These are phyloP conservation scores for Epsilonema sp. DNA, from an alignment of 2,888 invertebrate genomes.

Conservation along the genomic window DNA sequence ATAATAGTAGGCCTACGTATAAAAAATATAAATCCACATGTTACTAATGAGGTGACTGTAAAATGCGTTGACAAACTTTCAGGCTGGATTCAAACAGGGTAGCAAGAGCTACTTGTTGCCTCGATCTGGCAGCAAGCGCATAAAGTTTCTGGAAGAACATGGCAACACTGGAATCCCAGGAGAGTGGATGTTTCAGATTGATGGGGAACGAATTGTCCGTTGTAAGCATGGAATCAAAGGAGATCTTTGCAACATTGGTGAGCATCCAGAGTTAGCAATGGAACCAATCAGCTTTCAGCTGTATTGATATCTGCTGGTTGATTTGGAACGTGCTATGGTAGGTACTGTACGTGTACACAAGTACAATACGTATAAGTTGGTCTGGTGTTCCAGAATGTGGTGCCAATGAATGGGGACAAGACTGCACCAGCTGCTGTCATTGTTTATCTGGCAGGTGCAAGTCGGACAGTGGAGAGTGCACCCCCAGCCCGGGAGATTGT, in stretches of 20 bases:
- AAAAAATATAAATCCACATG: too few species aligned
- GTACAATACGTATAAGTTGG: too few species aligned
- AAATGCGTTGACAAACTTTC: not conserved
- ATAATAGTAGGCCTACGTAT: too few species aligned
- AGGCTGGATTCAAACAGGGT: slow-evolving; percentile 26
- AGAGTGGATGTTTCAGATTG: slow-evolving; percentile 28
- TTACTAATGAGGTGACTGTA: too few species aligned
- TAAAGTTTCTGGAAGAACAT: slow-evolving; percentile 26
- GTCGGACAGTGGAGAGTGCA: slow-evolving; percentile 20
- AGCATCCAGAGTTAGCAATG: slow-evolving; percentile 12
- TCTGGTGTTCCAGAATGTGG: slow-evolving; percentile 22
- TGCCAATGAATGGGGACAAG: slow-evolving; percentile 24
- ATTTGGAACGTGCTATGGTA: not conserved
- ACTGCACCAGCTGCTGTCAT: slow-evolving; percentile 26
- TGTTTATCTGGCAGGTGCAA: slow-evolving; percentile 21
- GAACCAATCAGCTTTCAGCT: not conserved
- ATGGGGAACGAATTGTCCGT: slow-evolving; percentile 16
- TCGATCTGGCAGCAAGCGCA: slow-evolving; percentile 24
- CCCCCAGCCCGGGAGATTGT: slow-evolving; percentile 12
- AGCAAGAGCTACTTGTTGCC: slow-evolving; percentile 21
- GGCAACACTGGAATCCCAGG: slow-evolving; percentile 26
- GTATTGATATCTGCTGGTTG: not conserved
- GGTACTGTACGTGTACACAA: too few species aligned
- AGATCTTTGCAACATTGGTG: slow-evolving; percentile 27
- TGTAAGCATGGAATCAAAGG: slow-evolving; percentile 28